Base-by-base conservation (phyloP, 53 echinoderm and acorn worm genomes). In the Glandiceps talaboti region DNA sequence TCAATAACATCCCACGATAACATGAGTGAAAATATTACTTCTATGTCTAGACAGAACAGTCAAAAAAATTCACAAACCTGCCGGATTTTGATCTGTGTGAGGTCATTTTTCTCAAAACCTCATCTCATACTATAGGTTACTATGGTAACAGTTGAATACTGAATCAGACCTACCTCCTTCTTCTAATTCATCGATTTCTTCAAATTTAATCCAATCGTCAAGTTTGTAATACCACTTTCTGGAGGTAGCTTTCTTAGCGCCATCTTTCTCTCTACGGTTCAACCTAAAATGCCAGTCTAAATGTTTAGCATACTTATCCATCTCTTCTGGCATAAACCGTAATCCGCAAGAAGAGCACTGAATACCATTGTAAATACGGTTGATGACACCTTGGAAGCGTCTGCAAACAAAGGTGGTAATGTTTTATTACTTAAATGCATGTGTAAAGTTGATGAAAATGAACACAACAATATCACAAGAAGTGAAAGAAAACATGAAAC, bases 231-330 rank as follows among this genome's bases (percentile, higher is more conserved):
- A 93, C 97, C 97, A 97, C 84, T 89, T 93, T 72, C 97, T 76
- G 25, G 87, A 93, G 28, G 93, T 91, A 1, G 82, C 91, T 0
- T 90, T 90, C 83, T 93, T 97, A 32, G 80, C 81, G 1, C 91
- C 91, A 76, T 97, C 97, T 82, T 87, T 89, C 33, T 97, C 91
- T 74, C 84, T 85, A 29, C 93, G 86, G 31, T 97, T 97, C 75
- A 93, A 90, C 26, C 93, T 81, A 90, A 97, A 97, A 76, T 97
- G 97, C 97, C 97, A 97, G 87, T 97, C 97, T 1, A 97, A 86
- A 82, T 97, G 97, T 74, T 97, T 93, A 64, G 92, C 92, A 84
- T 97, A 97, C 29, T 87, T 82, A 77, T 89, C 93, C 97, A 97
- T 97, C 76, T 93, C 86, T 20, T 93, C 90, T 12, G 89, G 85